A percentile compares a stretch with the other conserved stretches of the same genome.
phyloP scores from a whole-genome alignment of 1,140 invertebrate species.

The Xylocopa sonorina region DNA sequence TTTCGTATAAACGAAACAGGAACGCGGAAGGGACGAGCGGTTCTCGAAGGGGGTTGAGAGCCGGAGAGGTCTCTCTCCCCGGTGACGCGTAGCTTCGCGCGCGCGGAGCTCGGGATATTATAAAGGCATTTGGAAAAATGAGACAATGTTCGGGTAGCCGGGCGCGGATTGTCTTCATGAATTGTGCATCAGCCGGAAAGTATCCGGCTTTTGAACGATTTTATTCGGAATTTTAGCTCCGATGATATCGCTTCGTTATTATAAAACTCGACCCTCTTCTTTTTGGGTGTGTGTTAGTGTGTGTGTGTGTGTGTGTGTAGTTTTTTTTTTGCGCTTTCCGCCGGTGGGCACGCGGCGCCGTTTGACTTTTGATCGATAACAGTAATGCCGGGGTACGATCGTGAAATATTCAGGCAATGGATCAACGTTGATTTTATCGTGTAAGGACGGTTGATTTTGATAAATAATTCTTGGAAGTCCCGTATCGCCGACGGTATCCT shows the following conservation, averaged over 20 bases:
- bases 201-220: conserved; percentile 30
- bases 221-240: conserved; percentile 49
- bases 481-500: conserved; percentile 32
- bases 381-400: conserved; percentile 7
- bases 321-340: conserved; percentile 1
- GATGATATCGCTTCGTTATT: conserved; percentile 54
- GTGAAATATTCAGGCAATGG: background rate
- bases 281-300: no score
- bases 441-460: background rate
- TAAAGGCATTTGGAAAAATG: conserved; percentile 61
- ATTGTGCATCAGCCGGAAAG: conserved; percentile 61
- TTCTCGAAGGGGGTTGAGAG: conserved; percentile 14
- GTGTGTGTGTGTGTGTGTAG: no score
- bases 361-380: conserved; percentile 44
- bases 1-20: conserved; percentile 10
- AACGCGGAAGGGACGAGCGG: conserved; percentile 26
- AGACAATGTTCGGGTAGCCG: conserved; percentile 53
- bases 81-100: conserved; percentile 18
- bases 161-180: conserved; percentile 64
- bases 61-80: no score
- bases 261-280: no score
- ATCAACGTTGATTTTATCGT: background rate
- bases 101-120: conserved; percentile 46
- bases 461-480: conserved; percentile 12
- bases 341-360: no score